Evolutionary conservation across 2,113 vertebrate species (phyloP).

Genomic region (Empidonax alnorum): DNA sequence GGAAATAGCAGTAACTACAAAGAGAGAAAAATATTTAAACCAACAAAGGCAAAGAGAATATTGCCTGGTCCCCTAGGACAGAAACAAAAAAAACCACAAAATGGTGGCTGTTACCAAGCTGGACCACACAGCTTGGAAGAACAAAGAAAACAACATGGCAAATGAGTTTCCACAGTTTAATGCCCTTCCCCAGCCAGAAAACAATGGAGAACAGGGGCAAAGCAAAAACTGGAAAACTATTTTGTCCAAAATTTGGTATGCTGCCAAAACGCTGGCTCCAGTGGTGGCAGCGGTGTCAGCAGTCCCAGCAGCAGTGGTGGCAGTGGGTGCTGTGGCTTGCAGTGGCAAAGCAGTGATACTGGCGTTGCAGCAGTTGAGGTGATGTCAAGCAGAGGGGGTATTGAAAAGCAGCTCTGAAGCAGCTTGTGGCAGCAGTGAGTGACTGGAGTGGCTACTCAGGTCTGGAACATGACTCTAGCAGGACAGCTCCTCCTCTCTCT

Average conservation of each 20-base stretch:
- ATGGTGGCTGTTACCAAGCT: background rate
- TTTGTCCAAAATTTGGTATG: background rate
- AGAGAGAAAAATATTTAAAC: background rate
- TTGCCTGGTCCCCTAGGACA: background rate
- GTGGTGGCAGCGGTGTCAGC: background rate
- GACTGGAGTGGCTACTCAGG: background rate
- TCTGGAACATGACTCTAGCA: background rate
- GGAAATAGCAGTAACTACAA: background rate
- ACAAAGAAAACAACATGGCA: background rate
- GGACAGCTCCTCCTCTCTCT: background rate
- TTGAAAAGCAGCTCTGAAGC: background rate
- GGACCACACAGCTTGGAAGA: background rate
- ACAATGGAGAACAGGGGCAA: background rate
- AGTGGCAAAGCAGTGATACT: background rate
- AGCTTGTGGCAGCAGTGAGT: background rate
- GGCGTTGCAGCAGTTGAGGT: background rate
- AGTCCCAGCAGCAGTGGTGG: too few species aligned
- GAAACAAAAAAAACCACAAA: background rate
- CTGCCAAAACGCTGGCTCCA: background rate
- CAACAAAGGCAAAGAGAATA: background rate
- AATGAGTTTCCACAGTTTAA: background rate
- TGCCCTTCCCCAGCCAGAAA: background rate
- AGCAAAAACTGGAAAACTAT: background rate
- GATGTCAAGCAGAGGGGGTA: background rate
- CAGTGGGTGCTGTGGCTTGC: background rate